Evolutionary conservation across 2,888 invertebrate genomes (phyloP), one percentile per base, ranked within the genome.

Genomic region (Lottia scabra): DNA sequence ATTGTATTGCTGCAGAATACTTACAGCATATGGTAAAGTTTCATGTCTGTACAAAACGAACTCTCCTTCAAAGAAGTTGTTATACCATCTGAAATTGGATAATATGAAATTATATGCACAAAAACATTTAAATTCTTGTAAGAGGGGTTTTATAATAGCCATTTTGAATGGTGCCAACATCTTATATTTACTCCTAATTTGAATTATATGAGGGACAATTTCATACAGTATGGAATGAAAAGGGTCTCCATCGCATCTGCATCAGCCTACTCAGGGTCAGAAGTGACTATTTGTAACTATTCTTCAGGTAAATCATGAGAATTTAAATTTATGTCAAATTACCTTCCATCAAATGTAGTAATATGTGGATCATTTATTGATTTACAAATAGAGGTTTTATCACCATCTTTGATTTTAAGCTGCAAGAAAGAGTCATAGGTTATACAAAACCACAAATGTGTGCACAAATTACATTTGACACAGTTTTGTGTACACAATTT

Each of bases 351-450:
- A 71, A 83, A 80, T 0, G 84, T 85, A 0, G 44, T 78, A 15
- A 85, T 77, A 68, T 87, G 87, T 5, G 85, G 85, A 76, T 87
- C 86, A 71, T 87, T 87, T 10, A 81, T 70, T 12, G 84, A 85
- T 2, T 65, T 67, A 73, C 85, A 87, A 6, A 71, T 65, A n/a
- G 77, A 72, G 2, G 62, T 63, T 23, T 71, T 75, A 68, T 87
- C 84, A 56, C 62, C 66, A 67, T 87, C 85, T 30, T 75, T 68
- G 3, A 86, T 79, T 23, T 75, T 78, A 46, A 86, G 75, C 85
- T 86, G 74, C 38, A 76, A 74, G 23, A 63, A 45, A 70, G n/a
- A 48, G 38, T 63, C 8, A 30, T 30, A 30, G n/a, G n/a, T n/a
- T n/a, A n/a, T n/a, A n/a, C n/a, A n/a, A n/a, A n/a, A n/a, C n/a